These are phyloP conservation scores for Diachrysia chrysitis DNA, from an alignment of 2,888 invertebrate genomes.

Conservation along the genomic window DNA sequence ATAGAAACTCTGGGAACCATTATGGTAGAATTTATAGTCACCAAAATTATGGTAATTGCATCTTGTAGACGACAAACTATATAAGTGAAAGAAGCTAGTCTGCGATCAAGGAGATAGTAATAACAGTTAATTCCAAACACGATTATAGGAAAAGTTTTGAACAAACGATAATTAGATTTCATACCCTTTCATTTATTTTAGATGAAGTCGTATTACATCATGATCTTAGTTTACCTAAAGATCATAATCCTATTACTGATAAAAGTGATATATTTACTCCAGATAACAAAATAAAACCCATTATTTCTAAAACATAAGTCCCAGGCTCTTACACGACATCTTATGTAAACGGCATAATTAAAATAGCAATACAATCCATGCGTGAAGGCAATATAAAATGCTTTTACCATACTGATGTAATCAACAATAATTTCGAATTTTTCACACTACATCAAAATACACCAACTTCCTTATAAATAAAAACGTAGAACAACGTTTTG, in stretches of 20 bases:
- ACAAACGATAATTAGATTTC: neutral
- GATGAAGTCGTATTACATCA: neutral
- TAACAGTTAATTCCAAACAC: constrained; percentile 3
- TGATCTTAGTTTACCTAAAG: neutral
- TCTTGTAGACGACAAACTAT: constrained; percentile 39
- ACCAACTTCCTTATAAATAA: neutral
- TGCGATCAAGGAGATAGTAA: neutral
- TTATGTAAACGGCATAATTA: neutral
- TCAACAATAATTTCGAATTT: constrained; percentile 1
- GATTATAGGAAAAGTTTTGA: neutral
- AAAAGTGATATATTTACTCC: neutral
- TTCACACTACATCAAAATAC: constrained; percentile 18
- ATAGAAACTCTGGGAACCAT: constrained; percentile 53
- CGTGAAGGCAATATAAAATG: constrained; percentile 6
- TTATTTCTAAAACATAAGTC: neutral
- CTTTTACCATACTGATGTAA: constrained; percentile 8
- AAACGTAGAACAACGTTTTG: neutral
- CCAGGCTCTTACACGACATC: neutral
- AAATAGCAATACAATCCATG: neutral
- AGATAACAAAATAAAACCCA: neutral
- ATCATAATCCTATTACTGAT: neutral
- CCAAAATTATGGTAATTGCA: constrained; percentile 55
- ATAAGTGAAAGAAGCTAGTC: constrained; percentile 10
- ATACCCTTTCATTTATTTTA: constrained; percentile 3
- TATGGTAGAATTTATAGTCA: constrained; percentile 49